A percentile compares a stretch with the other conserved stretches of the same genome.
Evolutionary conservation across 2,113 vertebrate species (phyloP).

Genomic region (Carassius auratus): DNA sequence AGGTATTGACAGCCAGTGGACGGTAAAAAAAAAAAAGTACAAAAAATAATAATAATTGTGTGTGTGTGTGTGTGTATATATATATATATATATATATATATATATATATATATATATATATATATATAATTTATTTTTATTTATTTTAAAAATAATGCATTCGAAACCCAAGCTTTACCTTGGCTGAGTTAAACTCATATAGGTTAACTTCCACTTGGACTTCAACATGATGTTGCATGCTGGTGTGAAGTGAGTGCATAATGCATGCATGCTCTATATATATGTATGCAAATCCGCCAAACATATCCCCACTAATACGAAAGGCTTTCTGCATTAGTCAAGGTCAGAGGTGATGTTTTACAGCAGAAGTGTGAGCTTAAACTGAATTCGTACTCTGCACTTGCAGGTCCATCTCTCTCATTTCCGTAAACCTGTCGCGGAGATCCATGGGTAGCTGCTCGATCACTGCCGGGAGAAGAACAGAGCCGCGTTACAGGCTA

Average conservation of each 20-base stretch:
- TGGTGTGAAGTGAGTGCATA: background rate
- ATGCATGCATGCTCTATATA: background rate
- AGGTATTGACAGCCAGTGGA: background rate
- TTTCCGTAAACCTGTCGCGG: slow-evolving; percentile 98
- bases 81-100: too few relatives aligned
- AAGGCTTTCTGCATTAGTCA: background rate
- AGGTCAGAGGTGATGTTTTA: slow-evolving; percentile 13
- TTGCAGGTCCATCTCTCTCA: slow-evolving; percentile 99
- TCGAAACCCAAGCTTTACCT: background rate
- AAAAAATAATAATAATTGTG: too few relatives aligned
- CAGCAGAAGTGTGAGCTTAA: slow-evolving; percentile 1
- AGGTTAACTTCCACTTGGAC: background rate
- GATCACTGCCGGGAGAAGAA: slow-evolving; percentile 88
- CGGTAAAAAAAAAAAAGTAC: background rate
- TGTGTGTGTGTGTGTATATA: too few relatives aligned
- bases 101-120: too few relatives aligned
- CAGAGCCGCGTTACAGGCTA: slow-evolving; percentile 68
- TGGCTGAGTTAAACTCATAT: background rate
- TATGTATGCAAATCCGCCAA: background rate
- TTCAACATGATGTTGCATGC: background rate
- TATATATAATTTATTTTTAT: background rate
- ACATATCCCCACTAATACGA: background rate
- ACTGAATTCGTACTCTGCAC: slow-evolving; percentile 88
- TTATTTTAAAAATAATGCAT: background rate
- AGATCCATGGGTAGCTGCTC: slow-evolving; percentile 99